These are phyloP conservation scores for Acanthaster planci DNA, from an alignment of 35 echinoderm and acorn worm genomes.

Conservation along the genomic window DNA sequence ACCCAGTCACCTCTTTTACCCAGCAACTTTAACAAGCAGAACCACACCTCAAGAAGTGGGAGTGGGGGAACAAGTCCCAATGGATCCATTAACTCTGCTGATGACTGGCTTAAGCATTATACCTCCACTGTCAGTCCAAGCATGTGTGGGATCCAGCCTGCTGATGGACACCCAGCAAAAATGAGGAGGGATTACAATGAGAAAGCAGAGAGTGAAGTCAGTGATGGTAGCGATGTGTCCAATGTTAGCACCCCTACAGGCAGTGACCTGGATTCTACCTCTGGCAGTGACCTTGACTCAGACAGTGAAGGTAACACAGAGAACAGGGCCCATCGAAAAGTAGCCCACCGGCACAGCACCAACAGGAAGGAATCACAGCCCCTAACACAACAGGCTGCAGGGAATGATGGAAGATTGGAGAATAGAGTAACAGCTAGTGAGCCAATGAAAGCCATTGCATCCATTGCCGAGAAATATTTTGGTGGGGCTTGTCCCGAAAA, in stretches of 20 bases:
- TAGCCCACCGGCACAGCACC: background rate
- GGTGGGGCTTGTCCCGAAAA: slow-evolving; percentile 30
- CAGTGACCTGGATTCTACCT: slow-evolving; percentile 77
- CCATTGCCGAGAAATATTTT: slow-evolving; percentile 80
- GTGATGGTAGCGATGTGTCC: slow-evolving; percentile 74
- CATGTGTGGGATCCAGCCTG: background rate
- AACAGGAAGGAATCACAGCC: background rate
- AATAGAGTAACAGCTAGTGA: slow-evolving; percentile 41
- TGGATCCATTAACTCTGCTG: slow-evolving; percentile 42
- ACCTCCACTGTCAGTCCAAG: slow-evolving; percentile 17
- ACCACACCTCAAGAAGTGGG: slow-evolving; percentile 2
- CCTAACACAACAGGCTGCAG: background rate
- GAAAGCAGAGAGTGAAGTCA: slow-evolving; percentile 62
- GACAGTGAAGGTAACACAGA: slow-evolving; percentile 66
- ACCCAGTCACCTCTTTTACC: slow-evolving; percentile 58
- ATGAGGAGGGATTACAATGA: slow-evolving; percentile 6
- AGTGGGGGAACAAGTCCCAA: slow-evolving; percentile 26
- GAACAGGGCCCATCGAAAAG: slow-evolving; percentile 38
- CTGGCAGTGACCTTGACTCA: slow-evolving; percentile 68
- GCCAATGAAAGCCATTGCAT: slow-evolving; percentile 80
- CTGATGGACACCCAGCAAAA: background rate
- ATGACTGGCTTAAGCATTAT: slow-evolving; percentile 83
- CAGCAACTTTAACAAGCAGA: slow-evolving; percentile 32
- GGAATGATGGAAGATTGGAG: slow-evolving; percentile 1
- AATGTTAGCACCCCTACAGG: slow-evolving; percentile 74